Evolutionary conservation across 2,888 invertebrate genomes (phyloP).

Genomic region (Rutpela maculata): DNA sequence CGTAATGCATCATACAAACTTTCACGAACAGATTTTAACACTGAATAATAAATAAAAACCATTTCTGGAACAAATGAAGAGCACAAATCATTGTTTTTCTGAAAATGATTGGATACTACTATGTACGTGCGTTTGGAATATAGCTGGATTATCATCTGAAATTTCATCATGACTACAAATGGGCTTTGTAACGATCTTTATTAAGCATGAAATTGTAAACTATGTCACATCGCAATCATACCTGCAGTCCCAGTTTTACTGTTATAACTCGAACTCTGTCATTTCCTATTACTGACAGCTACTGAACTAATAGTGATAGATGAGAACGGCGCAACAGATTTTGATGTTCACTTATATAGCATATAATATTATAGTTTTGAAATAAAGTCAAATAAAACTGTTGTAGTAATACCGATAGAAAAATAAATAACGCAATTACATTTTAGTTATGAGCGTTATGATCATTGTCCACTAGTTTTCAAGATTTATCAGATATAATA

Average conservation of each 20-base stretch:
- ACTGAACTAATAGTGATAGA: neutral
- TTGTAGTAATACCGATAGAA: neutral
- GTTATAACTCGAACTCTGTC: neutral
- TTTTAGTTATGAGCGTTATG: too few species aligned
- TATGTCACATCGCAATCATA: slow-evolving; percentile 16
- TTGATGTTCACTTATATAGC: neutral
- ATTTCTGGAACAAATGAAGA: neutral
- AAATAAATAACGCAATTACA: too few species aligned
- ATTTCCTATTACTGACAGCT: neutral
- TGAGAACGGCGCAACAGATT: neutral
- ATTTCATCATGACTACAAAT: slow-evolving; percentile 22
- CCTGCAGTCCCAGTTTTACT: slow-evolving; percentile 8
- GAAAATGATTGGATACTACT: slow-evolving; percentile 1
- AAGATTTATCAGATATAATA: too few species aligned
- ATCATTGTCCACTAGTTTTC: too few species aligned
- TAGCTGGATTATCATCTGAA: slow-evolving; percentile 12
- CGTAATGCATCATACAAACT: neutral
- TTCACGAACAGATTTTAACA: neutral
- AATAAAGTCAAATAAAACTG: neutral
- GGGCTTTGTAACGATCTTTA: slow-evolving; percentile 22
- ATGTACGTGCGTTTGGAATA: slow-evolving; percentile 5
- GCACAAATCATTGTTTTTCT: neutral
- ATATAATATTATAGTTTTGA: neutral
- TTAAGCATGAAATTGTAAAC: slow-evolving; percentile 22
- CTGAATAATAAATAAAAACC: neutral